Evolutionary conservation across 2,113 vertebrate genomes (phyloP).

Genomic region (Brachypteracias leptosomus): DNA sequence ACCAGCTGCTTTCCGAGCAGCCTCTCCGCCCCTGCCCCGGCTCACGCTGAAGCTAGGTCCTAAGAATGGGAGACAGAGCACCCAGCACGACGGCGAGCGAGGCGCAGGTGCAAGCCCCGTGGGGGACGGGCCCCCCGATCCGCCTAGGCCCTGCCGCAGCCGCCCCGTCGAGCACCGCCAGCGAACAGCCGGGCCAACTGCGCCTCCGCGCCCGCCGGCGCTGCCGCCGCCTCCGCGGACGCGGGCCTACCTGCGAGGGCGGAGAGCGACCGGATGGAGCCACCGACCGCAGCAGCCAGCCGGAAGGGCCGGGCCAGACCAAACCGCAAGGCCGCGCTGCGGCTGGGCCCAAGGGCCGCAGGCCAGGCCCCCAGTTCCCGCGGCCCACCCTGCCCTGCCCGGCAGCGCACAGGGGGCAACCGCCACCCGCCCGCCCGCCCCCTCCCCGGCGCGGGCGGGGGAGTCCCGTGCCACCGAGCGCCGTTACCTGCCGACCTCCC

Average conservation of each 20-base stretch:
- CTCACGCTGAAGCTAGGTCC: neutral
- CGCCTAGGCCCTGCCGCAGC: neutral
- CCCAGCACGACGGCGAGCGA: neutral
- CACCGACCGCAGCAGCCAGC: neutral
- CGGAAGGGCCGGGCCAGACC: neutral
- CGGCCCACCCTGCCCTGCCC: neutral
- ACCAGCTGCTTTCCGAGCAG: neutral
- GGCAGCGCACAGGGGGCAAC: too few relatives aligned
- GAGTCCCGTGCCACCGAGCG: neutral
- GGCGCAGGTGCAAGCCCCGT: neutral
- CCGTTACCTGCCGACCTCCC: neutral
- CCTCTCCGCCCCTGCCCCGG: neutral
- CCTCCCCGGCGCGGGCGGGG: too few relatives aligned
- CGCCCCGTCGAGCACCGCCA: neutral
- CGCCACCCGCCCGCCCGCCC: neutral
- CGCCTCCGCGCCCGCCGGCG: neutral
- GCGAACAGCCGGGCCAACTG: neutral
- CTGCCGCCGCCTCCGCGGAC: neutral
- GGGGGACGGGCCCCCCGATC: neutral
- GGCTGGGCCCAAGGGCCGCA: neutral
- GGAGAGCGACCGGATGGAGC: neutral
- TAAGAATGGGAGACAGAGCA: fast-evolving
- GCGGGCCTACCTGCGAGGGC: neutral
- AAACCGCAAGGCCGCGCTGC: neutral
- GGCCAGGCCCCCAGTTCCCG: neutral